A percentile compares a stretch with the other conserved stretches of the same genome.
Evolutionary conservation across 2,888 invertebrate species (phyloP).

Genomic region (Rhogogaster chlorosoma): DNA sequence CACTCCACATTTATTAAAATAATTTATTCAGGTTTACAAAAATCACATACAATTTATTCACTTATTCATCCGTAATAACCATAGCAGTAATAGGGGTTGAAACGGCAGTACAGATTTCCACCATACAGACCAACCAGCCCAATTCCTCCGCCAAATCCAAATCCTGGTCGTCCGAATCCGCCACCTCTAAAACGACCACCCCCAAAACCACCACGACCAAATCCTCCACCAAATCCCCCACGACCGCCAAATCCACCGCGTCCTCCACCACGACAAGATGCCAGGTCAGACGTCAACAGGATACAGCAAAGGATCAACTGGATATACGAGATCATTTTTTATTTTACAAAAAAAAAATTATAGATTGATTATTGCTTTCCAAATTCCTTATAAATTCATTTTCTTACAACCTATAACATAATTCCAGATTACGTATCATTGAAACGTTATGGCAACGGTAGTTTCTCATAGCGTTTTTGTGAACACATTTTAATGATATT

Average conservation of each 20-base stretch:
- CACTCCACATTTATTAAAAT: neutral
- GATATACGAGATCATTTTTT: neutral
- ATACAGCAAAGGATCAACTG: constrained; percentile 36
- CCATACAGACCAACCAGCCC: neutral
- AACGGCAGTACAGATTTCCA: neutral
- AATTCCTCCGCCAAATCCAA: constrained; percentile 37
- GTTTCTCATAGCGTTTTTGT: neutral
- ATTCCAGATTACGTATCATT: neutral
- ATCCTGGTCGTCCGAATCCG: constrained; percentile 5
- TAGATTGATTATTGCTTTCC: neutral
- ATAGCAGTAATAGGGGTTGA: constrained; percentile 20
- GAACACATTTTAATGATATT: neutral
- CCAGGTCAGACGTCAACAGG: neutral
- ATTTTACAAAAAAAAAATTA: neutral
- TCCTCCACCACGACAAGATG: constrained; percentile 57
- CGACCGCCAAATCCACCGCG: constrained; percentile 27
- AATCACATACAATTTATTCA: neutral
- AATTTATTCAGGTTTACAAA: neutral
- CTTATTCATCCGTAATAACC: neutral
- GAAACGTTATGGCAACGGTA: neutral
- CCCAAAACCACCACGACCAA: neutral
- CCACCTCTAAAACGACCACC: constrained; percentile 19
- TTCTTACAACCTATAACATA: no score
- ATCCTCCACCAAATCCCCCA: neutral
- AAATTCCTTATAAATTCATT: neutral